Conservation (phyloP, 2,888 invertebrate species). For the Hemithea aestivaria region DNA sequence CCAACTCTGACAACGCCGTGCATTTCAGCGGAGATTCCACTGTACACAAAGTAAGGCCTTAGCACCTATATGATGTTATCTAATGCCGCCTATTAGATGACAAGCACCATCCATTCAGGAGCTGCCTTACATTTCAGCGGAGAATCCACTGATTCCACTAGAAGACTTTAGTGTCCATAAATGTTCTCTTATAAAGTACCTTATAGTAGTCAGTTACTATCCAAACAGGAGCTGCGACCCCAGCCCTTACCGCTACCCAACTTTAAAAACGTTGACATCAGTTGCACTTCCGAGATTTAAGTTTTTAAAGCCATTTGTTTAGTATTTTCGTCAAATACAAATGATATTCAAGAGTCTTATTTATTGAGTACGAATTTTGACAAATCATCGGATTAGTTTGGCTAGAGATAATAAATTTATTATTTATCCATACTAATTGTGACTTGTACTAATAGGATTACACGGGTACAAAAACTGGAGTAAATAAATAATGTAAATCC, state of each 20-base stretch:
- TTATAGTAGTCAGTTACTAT: constrained; percentile 90
- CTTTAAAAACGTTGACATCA: constrained; percentile 46
- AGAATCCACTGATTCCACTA: constrained; percentile 93
- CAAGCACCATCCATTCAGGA: constrained; percentile 81
- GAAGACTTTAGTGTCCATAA: constrained; percentile 62
- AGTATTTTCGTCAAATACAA: no score
- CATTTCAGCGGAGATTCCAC: constrained; percentile 96
- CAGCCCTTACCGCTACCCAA: constrained; percentile 81
- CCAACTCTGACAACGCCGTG: constrained; percentile 58
- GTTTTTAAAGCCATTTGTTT: no score
- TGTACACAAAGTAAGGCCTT: constrained; percentile 88
- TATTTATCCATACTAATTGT: no score
- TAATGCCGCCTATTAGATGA: background rate
- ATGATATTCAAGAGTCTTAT: no score
- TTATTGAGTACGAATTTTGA: no score
- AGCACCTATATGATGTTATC: constrained; percentile 19
- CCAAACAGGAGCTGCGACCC: constrained; percentile 92
- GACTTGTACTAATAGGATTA: no score
- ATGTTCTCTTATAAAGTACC: constrained; percentile 48
- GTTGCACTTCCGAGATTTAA: no score
- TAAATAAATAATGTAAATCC: no score
- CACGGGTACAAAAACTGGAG: no score
- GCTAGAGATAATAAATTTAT: no score
- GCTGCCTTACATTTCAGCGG: constrained; percentile 95
- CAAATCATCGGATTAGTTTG: no score